Conservation (phyloP, 2,888 invertebrate species). For the Lomographa bimaculata region DNA sequence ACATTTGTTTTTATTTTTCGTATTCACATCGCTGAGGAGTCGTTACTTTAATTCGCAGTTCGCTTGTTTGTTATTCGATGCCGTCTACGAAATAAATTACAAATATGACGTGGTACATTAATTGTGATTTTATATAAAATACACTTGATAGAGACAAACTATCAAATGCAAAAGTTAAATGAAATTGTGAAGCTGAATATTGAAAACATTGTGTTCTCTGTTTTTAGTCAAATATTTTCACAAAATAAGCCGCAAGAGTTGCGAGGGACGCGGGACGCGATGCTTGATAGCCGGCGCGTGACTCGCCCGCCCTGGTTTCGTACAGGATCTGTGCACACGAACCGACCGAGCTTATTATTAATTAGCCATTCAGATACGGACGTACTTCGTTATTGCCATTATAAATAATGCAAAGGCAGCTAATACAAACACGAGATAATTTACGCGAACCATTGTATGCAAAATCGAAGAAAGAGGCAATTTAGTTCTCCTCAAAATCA, state of each 20-base stretch:
- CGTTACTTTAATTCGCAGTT: not conserved
- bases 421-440: constrained; percentile 6
- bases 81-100: not conserved
- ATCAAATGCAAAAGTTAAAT: too few species aligned
- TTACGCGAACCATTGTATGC: constrained; percentile 15
- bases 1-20: constrained; percentile 36
- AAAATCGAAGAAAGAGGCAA: constrained; percentile 20
- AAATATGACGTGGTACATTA: too few species aligned
- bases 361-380: constrained; percentile 61
- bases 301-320: constrained; percentile 76
- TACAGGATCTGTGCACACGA: constrained; percentile 70
- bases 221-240: too few species aligned
- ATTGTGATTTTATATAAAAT: too few species aligned
- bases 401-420: constrained; percentile 26
- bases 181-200: too few species aligned
- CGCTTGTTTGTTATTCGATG: not conserved
- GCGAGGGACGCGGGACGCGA: constrained; percentile 46
- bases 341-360: constrained; percentile 54
- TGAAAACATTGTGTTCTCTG: too few species aligned
- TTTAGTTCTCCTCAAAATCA: too few species aligned
- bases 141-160: too few species aligned
- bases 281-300: constrained; percentile 68
- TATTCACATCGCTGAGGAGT: not conserved
- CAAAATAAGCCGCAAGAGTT: constrained; percentile 9
- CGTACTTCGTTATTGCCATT: constrained; percentile 26